Conservation (phyloP, 35 echinoderm and acorn worm genomes). For the Patiria miniata region DNA sequence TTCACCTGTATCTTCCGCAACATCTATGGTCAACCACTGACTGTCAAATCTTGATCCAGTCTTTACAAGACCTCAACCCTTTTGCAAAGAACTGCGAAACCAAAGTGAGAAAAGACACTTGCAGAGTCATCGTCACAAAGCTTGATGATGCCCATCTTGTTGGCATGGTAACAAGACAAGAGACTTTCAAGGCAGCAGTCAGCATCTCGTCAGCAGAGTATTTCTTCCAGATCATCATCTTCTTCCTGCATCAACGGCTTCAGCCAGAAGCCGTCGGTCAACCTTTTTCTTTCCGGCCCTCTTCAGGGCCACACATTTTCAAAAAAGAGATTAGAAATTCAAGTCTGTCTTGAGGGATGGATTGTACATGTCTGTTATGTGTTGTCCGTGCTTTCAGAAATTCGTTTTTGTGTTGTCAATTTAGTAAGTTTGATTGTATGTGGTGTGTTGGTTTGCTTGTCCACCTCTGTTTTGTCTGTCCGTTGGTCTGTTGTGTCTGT, state of each 20-base stretch:
- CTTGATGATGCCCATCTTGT: background rate
- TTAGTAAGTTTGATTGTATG: background rate
- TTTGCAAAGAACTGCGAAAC: constrained; percentile 1
- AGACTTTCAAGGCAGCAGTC: background rate
- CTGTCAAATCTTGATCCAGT: background rate
- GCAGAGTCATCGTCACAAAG: background rate
- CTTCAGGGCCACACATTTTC: constrained; percentile 15
- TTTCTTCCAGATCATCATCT: background rate
- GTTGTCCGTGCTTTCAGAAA: background rate
- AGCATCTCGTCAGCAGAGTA: background rate
- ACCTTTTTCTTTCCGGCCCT: background rate
- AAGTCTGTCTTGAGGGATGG: too few relatives aligned
- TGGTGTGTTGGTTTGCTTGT: too few relatives aligned
- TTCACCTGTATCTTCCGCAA: too few relatives aligned
- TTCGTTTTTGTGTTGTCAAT: background rate
- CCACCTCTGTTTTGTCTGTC: background rate
- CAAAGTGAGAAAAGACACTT: constrained; percentile 20
- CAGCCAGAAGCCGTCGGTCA: background rate
- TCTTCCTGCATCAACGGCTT: background rate
- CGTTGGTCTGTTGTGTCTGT: background rate
- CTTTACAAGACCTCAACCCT: background rate
- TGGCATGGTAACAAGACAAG: constrained; percentile 16
- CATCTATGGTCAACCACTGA: too few relatives aligned
- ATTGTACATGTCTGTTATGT: background rate
- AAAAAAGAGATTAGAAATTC: background rate